Evolutionary conservation across 2,888 invertebrate species (phyloP).

Genomic region (Drosophila basisetae): DNA sequence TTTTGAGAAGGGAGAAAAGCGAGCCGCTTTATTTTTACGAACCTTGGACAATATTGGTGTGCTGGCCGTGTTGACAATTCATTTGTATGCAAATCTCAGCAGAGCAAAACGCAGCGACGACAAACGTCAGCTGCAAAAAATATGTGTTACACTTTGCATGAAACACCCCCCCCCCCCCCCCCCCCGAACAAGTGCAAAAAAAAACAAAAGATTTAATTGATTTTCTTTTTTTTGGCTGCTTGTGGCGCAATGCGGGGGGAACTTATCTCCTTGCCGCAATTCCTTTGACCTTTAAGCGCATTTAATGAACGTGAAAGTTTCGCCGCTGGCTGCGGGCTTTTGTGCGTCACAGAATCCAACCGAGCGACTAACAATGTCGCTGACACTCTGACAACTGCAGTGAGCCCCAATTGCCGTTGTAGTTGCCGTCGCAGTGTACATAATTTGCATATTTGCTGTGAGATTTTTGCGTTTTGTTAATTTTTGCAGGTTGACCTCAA

Average conservation of each 20-base stretch:
- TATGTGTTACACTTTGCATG: constrained; percentile 48
- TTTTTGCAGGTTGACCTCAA: constrained; percentile 93
- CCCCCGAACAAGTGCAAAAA: constrained; percentile 22
- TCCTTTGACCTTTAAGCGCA: constrained; percentile 27
- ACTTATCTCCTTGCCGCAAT: constrained; percentile 7
- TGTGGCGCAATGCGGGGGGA: constrained; percentile 9
- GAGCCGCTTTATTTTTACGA: constrained; percentile 62
- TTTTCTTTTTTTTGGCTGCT: constrained; percentile 34
- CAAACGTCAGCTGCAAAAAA: constrained; percentile 41
- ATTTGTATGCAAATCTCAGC: constrained; percentile 82
- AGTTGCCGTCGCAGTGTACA: too few species aligned
- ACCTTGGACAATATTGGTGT: constrained; percentile 50
- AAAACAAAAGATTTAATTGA: constrained; percentile 44
- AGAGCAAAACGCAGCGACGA: constrained; percentile 55
- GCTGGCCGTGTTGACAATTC: constrained; percentile 78
- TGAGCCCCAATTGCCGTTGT: background rate
- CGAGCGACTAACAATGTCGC: constrained; percentile 12
- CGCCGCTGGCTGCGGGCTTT: constrained; percentile 47
- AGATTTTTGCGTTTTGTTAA: constrained; percentile 28
- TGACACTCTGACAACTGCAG: constrained; percentile 29
- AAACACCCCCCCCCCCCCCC: too few species aligned
- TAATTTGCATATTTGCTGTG: constrained; percentile 47
- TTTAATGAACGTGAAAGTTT: constrained; percentile 44
- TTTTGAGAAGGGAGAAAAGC: background rate
- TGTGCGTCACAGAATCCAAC: constrained; percentile 21